These are phyloP conservation scores for Pseudochirops corinnae DNA, from an alignment of 2,797 vertebrate genomes.

Conservation along the genomic window DNA sequence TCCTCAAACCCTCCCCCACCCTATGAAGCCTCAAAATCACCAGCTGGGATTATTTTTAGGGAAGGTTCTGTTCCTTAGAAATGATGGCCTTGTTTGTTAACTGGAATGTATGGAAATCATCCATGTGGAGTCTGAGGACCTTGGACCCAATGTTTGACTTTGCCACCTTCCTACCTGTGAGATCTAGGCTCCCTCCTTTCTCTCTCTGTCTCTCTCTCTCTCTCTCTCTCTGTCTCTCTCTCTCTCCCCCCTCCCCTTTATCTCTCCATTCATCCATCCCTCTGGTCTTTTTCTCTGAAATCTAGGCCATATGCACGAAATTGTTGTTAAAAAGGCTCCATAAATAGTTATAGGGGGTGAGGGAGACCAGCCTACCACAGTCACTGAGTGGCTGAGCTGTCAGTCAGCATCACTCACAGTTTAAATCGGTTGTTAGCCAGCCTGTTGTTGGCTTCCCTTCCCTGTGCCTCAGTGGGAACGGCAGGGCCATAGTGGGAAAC, in stretches of 20 bases:
- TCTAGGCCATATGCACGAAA: not conserved
- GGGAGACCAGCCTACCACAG: not conserved
- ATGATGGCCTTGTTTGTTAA: not conserved
- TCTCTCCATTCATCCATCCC: not conserved
- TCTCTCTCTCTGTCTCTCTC: not conserved
- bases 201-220: not conserved
- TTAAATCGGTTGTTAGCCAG: not conserved
- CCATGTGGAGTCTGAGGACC: not conserved
- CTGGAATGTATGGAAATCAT: not conserved
- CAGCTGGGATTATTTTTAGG: not conserved
- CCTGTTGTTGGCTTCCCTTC: not conserved
- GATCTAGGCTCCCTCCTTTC: not conserved
- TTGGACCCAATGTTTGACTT: not conserved
- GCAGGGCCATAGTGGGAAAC: not conserved
- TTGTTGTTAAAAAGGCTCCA: not conserved
- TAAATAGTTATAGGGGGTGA: not conserved
- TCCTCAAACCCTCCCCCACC: not conserved
- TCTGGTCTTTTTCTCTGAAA: not conserved
- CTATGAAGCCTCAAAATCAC: not conserved
- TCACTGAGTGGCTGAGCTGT: too few species aligned
- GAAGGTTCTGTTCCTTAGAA: slow-evolving; percentile 5
- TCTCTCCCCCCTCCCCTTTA: not conserved
- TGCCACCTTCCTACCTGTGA: not conserved
- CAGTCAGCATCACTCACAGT: not conserved
- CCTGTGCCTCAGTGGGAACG: too few species aligned